Evolutionary conservation across 1,140 invertebrate species (phyloP).

Genomic region (Drosophila sturtevanti): DNA sequence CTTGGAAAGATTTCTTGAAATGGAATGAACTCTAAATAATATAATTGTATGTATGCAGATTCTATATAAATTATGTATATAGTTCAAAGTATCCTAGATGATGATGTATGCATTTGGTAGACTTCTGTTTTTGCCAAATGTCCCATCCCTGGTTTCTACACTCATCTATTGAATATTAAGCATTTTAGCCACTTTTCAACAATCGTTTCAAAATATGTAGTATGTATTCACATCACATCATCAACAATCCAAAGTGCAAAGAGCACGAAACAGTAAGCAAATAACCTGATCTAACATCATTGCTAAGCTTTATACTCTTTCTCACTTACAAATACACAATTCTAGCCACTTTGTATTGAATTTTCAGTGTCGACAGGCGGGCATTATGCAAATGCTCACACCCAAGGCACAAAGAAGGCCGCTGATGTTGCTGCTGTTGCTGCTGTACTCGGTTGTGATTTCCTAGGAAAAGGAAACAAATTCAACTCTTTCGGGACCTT

Average conservation of each 20-base stretch:
- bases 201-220: too few relatives aligned
- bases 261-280: not conserved
- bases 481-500: conserved; percentile 8
- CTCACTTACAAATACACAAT: not conserved
- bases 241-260: not conserved
- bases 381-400: conserved; percentile 60
- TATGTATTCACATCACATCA: not conserved
- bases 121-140: too few relatives aligned
- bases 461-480: conserved; percentile 61
- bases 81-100: too few relatives aligned
- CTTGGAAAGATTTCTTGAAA: too few relatives aligned
- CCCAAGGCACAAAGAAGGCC: conserved; percentile 32
- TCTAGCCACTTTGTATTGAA: not conserved
- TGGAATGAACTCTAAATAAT: too few relatives aligned
- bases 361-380: conserved; percentile 23
- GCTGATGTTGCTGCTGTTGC: not conserved
- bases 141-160: too few relatives aligned
- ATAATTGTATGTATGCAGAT: too few relatives aligned
- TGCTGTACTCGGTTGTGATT: conserved; percentile 48
- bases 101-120: too few relatives aligned
- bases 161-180: too few relatives aligned
- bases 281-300: not conserved
- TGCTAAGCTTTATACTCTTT: not conserved
- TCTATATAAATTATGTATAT: too few relatives aligned
- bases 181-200: too few relatives aligned